phyloP scores from a whole-genome alignment of 2,113 vertebrate species.

The Lethenteron camtschaticum region DNA sequence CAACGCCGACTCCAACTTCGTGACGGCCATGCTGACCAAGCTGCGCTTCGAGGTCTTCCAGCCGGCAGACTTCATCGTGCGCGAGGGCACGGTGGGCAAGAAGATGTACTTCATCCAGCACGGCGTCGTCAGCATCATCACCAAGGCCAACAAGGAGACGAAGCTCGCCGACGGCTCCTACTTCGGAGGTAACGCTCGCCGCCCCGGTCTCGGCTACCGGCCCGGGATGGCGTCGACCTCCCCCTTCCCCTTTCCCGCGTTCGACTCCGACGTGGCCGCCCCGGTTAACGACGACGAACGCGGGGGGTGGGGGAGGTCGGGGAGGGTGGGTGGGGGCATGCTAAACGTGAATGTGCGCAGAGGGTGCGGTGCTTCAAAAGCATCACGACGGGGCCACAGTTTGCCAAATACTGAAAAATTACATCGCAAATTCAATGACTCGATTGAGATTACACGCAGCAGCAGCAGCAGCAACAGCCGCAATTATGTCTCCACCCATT shows the following conservation, averaged over 20 bases:
- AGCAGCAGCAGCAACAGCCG: no score
- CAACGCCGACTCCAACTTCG: constrained; percentile 89
- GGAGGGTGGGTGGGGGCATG: not conserved
- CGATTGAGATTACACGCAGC: no score
- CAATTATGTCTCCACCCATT: no score
- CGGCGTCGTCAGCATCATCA: constrained; percentile 50
- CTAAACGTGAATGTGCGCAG: not conserved
- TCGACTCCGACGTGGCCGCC: not conserved
- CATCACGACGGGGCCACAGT: no score
- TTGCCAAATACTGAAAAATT: no score
- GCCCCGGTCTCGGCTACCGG: not conserved
- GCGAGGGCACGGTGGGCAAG: constrained; percentile 81
- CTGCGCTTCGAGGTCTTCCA: constrained; percentile 93
- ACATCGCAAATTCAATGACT: no score
- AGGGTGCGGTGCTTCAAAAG: no score
- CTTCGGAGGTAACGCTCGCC: constrained; percentile 50
- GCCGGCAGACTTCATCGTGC: constrained; percentile 68
- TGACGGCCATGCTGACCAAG: constrained; percentile 89
- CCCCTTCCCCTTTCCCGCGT: not conserved
- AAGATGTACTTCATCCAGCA: constrained; percentile 99
- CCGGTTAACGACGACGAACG: no score
- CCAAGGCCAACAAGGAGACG: constrained; percentile 62
- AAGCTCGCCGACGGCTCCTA: constrained; percentile 85
- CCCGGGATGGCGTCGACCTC: not conserved
- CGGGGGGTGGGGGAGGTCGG: not conserved